Percentiles rank a stretch among this genome's conserved stretches.
These are phyloP conservation scores for Hyalella azteca DNA, from an alignment of 2,888 invertebrate genomes.

Conservation along the genomic window DNA sequence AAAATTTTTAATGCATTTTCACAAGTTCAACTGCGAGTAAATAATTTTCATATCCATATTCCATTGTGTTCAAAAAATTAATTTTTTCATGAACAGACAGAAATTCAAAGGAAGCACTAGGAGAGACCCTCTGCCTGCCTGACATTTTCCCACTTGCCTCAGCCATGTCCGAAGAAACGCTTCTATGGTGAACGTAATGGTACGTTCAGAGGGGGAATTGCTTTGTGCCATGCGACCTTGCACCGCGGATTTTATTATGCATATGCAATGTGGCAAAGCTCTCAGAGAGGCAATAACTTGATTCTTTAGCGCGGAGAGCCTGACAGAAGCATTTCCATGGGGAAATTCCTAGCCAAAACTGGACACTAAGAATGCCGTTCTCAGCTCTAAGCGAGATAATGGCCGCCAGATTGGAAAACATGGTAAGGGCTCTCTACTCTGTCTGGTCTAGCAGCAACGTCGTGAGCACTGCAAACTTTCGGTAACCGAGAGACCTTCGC, in stretches of 20 bases:
- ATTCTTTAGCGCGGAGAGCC: not conserved
- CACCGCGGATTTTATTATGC: not conserved
- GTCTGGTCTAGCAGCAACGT: not conserved
- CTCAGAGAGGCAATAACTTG: conserved; percentile 9
- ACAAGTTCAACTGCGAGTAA: too few relatives aligned
- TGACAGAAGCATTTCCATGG: not conserved
- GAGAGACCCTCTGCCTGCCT: not conserved
- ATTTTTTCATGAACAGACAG: too few relatives aligned
- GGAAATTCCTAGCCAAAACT: not conserved
- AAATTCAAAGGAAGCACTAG: not conserved
- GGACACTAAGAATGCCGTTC: not conserved
- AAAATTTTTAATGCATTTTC: too few relatives aligned
- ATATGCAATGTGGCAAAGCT: not conserved
- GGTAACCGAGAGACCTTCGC: too few relatives aligned
- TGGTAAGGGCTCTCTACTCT: not conserved
- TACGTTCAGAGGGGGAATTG: not conserved
- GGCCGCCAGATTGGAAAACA: conserved; percentile 17
- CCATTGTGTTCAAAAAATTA: too few relatives aligned
- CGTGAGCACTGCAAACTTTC: not conserved
- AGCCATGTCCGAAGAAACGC: not conserved
- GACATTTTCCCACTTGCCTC: not conserved
- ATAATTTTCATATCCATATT: too few relatives aligned
- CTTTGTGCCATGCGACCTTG: not conserved
- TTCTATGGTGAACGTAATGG: not conserved
- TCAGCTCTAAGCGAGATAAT: not conserved